Evolutionary conservation across 2,888 invertebrate genomes (phyloP).

Genomic region (Hydriomena furcata): DNA sequence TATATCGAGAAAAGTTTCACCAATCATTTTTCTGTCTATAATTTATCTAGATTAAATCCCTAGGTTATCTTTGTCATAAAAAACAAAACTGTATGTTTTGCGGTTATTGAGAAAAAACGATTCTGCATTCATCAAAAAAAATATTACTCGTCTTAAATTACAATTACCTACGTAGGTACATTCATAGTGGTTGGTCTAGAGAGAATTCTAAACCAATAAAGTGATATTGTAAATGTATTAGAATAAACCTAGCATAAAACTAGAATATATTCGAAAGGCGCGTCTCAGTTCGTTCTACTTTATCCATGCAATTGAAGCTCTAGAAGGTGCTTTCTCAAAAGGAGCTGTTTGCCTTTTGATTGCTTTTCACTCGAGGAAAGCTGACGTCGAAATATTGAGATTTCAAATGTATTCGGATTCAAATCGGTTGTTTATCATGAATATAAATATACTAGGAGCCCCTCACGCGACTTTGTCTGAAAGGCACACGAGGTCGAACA

Average conservation of each 20-base stretch:
- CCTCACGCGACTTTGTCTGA: not conserved
- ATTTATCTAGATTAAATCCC: no score
- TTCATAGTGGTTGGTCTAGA: slow-evolving; percentile 1
- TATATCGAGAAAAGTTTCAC: no score
- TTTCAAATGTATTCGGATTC: slow-evolving; percentile 32
- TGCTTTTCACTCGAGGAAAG: slow-evolving; percentile 42
- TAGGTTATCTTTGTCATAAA: no score
- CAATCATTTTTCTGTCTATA: no score
- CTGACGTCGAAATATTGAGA: slow-evolving; percentile 36
- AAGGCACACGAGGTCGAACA: not conserved
- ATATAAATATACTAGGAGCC: slow-evolving; percentile 13
- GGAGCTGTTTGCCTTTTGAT: slow-evolving; percentile 50
- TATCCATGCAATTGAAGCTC: slow-evolving; percentile 34
- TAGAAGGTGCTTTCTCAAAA: slow-evolving; percentile 41
- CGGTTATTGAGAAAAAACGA: no score
- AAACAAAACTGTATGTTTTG: no score
- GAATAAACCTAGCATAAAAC: slow-evolving; percentile 16
- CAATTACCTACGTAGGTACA: not conserved
- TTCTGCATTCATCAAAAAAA: no score
- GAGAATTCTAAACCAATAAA: slow-evolving; percentile 11
- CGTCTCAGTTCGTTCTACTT: slow-evolving; percentile 23
- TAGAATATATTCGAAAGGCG: slow-evolving; percentile 26
- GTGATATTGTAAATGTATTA: slow-evolving; percentile 5
- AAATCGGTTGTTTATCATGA: slow-evolving; percentile 24
- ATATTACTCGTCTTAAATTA: no score